Evolutionary conservation across 2,888 invertebrate species (phyloP), one percentile per base, ranked within the genome.

Genomic region (Cistogaster globosa): DNA sequence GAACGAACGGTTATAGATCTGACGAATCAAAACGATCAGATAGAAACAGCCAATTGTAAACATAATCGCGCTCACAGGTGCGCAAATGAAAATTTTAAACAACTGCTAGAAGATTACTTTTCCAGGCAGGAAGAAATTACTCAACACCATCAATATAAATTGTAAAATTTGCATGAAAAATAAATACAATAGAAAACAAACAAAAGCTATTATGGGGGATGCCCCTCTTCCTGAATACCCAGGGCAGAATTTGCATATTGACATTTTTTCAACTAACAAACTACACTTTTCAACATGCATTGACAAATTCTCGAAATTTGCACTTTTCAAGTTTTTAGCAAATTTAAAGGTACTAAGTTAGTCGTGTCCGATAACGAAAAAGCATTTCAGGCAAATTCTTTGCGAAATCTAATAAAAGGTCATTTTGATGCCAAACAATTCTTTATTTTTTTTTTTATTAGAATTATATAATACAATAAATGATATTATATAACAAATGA

Each of bases 331-430:
- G 26, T 26, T 26, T 12, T 83, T 4, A 78, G 53, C 36, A 72
- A 18, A 11, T 65, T 26, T 42, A 65, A 36, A 16, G 45, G 45
- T 4, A 45, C 14, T 45, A 45, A 38, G 38, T 38, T 38, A 38
- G 62, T 62, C 32, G 68, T 77, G 32, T 75, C 78, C 5, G 83
- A 86, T 60, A 84, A 82, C 63, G 76, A 82, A 32, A 62, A 55
- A 36, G 60, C 83, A 2, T 63, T 84, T 42, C 67, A 74, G 32
- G 75, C 69, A 45, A 69, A 63, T 42, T 22, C 55, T 22, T 22
- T 22, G 12, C 8, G 22, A 55, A 22, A 12, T 55, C 11, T 55
- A 22, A 8, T 55, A 11, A 20, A 22, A 58, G 57, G 77, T 8
- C 48, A 67, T 51, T 83, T 77, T 36, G 18, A 18, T 22, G 65